Conservation (phyloP, 1,140 invertebrate genomes). For the Semibalanus balanoides region DNA sequence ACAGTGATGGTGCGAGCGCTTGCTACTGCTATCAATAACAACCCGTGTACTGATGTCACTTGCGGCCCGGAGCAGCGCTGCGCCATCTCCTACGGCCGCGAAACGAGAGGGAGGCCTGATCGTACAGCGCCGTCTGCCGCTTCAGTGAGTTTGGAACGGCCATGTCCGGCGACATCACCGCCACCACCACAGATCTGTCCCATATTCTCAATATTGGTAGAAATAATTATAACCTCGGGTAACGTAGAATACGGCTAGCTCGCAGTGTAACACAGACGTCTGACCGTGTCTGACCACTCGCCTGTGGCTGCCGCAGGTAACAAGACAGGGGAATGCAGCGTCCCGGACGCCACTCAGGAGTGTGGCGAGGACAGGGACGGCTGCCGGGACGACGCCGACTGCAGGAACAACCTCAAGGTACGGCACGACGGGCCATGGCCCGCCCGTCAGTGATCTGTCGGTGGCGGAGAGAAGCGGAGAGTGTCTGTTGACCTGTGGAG, state of each 20-base stretch:
- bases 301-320: constrained; percentile 36
- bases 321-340: constrained; percentile 56
- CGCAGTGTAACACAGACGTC: too few relatives aligned
- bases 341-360: background rate
- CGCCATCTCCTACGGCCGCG: background rate
- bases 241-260: too few relatives aligned
- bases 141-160: background rate
- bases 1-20: constrained; percentile 46
- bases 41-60: constrained; percentile 48
- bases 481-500: too few relatives aligned
- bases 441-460: too few relatives aligned
- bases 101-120: background rate
- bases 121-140: background rate
- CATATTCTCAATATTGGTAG: too few relatives aligned
- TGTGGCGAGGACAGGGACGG: constrained; percentile 42
- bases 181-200: too few relatives aligned
- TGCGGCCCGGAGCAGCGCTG: constrained; percentile 6
- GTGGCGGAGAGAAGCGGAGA: too few relatives aligned
- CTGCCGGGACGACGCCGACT: constrained; percentile 70
- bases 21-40: constrained; percentile 59
- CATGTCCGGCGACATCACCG: too few relatives aligned
- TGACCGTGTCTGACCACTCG: too few relatives aligned
- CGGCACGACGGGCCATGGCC: too few relatives aligned
- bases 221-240: too few relatives aligned
- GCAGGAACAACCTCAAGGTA: constrained; percentile 48